phyloP scores from a whole-genome alignment of 2,113 vertebrate species.

The Panthera uncia region DNA sequence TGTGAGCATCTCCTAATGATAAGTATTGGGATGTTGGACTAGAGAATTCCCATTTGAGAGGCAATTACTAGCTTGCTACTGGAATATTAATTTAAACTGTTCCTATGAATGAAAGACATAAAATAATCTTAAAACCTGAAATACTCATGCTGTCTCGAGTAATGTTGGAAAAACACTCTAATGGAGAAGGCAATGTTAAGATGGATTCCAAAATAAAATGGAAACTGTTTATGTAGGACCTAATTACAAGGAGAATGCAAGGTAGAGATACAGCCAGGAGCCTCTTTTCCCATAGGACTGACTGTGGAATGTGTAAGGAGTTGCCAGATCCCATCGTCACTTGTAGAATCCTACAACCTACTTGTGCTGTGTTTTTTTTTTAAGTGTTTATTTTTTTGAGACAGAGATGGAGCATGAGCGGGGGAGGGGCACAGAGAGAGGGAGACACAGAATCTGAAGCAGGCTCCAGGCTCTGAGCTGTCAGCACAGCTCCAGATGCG shows the following conservation, averaged over 20 bases:
- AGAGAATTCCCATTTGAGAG: background rate
- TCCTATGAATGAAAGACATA: background rate
- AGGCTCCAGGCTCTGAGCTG: too few species aligned
- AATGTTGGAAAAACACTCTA: background rate
- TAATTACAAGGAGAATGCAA: background rate
- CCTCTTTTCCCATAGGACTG: background rate
- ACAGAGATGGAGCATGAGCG: too few species aligned
- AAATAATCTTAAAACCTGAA: background rate
- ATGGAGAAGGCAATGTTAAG: background rate
- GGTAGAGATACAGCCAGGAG: background rate
- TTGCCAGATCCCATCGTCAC: background rate
- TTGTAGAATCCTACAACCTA: background rate
- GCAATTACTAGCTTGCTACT: background rate
- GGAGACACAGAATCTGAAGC: too few species aligned
- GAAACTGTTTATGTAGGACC: background rate
- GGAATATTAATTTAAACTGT: background rate
- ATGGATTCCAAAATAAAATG: background rate
- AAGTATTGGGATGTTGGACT: background rate
- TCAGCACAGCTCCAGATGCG: too few species aligned
- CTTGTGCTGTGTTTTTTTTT: background rate
- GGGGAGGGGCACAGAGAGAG: too few species aligned
- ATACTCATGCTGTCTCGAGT: background rate
- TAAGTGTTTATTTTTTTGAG: too few species aligned
- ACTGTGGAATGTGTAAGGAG: background rate
- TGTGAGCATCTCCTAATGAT: background rate